Conservation (phyloP, 2,797 vertebrate species). For the Trematomus bernacchii region DNA sequence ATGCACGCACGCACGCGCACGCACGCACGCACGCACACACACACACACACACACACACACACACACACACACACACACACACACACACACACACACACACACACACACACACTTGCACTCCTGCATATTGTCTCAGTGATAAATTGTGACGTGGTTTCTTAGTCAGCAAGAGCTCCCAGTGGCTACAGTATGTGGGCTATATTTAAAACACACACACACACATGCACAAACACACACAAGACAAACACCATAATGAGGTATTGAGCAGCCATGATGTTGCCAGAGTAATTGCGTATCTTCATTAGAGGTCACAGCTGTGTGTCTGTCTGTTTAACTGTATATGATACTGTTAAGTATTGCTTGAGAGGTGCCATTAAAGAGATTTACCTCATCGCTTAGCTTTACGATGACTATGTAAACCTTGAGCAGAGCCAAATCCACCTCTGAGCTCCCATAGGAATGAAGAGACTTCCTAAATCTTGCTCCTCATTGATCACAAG, state of each 20-base stretch:
- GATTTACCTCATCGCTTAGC: conserved; percentile 44
- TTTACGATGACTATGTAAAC: conserved; percentile 25
- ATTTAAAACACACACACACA: conserved; percentile 38
- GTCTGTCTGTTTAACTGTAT: conserved; percentile 17
- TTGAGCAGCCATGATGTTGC: conserved; percentile 51
- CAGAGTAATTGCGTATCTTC: conserved; percentile 42
- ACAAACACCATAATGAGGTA: conserved; percentile 57
- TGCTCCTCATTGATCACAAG: conserved; percentile 9
- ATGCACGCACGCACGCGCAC: conserved; percentile 27
- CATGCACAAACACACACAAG: conserved; percentile 29
- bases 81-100: not conserved
- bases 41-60: conserved; percentile 1
- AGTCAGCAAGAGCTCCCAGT: conserved; percentile 66
- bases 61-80: not conserved
- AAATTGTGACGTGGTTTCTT: conserved; percentile 64
- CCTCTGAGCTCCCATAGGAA: conserved; percentile 16
- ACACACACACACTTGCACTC: conserved; percentile 16
- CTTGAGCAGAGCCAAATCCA: conserved; percentile 9
- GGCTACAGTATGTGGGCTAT: conserved; percentile 39
- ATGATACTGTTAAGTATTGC: conserved; percentile 9
- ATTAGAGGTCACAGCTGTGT: conserved; percentile 33
- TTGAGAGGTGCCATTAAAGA: conserved; percentile 33
- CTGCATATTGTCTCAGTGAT: conserved; percentile 65
- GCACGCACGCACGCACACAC: conserved; percentile 7
- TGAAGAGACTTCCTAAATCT: conserved; percentile 29